phyloP scores from a whole-genome alignment of 2,113 vertebrate genomes.

The Mungos mungo region DNA sequence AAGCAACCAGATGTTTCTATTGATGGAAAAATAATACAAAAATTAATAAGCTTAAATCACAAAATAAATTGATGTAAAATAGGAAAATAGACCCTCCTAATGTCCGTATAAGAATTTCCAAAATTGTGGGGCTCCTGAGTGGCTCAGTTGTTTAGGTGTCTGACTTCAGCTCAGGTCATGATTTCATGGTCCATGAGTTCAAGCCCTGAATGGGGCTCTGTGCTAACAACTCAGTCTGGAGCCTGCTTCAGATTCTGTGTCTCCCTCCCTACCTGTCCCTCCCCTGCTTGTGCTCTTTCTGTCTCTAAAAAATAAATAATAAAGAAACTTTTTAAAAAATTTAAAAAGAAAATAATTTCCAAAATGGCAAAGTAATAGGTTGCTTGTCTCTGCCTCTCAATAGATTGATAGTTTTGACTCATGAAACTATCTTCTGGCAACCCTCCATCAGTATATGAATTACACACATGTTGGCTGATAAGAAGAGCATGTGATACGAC shows the following conservation, averaged over 20 bases:
- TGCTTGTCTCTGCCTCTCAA: not conserved
- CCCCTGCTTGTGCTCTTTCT: too few species aligned
- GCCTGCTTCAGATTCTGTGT: too few species aligned
- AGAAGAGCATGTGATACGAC: not conserved
- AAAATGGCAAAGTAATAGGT: not conserved
- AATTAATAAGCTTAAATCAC: not conserved
- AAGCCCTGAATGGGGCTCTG: too few species aligned
- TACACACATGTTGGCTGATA: not conserved
- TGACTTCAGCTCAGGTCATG: too few species aligned
- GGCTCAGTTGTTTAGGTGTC: too few species aligned
- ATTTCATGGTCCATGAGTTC: too few species aligned
- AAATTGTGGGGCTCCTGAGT: not conserved
- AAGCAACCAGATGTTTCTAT: not conserved
- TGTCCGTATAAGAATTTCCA: not conserved
- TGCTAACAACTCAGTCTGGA: too few species aligned
- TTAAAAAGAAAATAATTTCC: not conserved
- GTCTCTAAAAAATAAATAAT: too few species aligned
- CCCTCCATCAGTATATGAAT: not conserved
- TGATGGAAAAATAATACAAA: not conserved
- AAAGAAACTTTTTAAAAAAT: too few species aligned
- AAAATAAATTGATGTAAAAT: not conserved
- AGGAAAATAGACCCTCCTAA: not conserved
- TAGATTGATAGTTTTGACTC: not conserved
- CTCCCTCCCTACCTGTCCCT: too few species aligned
- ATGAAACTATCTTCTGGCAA: not conserved